Conservation (phyloP, 2,888 invertebrate genomes). For the Tolmerus cingulatus region DNA sequence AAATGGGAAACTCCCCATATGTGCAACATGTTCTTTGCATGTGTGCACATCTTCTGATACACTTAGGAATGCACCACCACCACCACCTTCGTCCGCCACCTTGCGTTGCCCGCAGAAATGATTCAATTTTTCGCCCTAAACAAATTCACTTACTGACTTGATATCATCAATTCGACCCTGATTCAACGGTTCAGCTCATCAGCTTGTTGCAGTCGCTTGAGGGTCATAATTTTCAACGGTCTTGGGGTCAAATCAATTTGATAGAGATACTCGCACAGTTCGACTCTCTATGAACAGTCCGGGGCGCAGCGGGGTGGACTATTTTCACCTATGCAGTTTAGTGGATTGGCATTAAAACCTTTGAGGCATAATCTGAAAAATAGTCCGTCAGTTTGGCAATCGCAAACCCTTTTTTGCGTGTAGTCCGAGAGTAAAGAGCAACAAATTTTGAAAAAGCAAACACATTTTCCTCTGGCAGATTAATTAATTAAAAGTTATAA, state of each 20-base stretch:
- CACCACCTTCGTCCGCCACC: too few relatives aligned
- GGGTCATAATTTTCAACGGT: conserved; percentile 43
- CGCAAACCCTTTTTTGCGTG: too few relatives aligned
- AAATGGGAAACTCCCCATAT: not conserved
- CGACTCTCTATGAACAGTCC: not conserved
- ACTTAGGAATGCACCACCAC: not conserved
- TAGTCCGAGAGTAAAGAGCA: too few relatives aligned
- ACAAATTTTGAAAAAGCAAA: too few relatives aligned
- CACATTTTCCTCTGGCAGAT: too few relatives aligned
- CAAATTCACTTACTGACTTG: conserved; percentile 18
- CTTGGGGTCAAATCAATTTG: conserved; percentile 45
- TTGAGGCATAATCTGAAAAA: not conserved
- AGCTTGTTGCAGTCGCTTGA: not conserved
- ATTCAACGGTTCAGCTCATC: conserved; percentile 10
- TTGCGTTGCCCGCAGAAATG: not conserved
- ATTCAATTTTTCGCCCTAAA: conserved; percentile 22
- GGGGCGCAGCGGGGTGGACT: not conserved
- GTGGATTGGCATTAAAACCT: not conserved
- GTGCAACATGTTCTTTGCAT: not conserved
- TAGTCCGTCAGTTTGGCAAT: too few relatives aligned
- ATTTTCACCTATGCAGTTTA: not conserved
- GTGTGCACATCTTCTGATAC: not conserved
- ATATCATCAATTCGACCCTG: conserved; percentile 32
- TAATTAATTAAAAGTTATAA: too few relatives aligned
- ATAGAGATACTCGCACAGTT: not conserved